Percentiles rank a stretch among this genome's conserved stretches.
These are phyloP conservation scores for Cottoperca gobio DNA, from an alignment of 2,797 vertebrate species.

Conservation along the genomic window DNA sequence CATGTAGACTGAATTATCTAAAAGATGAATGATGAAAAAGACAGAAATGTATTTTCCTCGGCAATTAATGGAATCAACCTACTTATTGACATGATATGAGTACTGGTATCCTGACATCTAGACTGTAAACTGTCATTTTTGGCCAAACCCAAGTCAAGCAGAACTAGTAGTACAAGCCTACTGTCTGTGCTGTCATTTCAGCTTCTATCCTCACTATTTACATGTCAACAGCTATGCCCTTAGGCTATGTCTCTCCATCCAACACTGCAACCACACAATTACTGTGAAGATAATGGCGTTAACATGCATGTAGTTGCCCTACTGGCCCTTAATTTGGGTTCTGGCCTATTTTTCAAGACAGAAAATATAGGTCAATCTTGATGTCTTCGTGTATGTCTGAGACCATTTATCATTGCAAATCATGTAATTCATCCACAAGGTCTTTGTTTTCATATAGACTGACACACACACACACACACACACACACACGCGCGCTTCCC, in stretches of 20 bases:
- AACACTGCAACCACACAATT: constrained; percentile 66
- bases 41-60: constrained; percentile 55
- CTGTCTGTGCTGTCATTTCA: constrained; percentile 79
- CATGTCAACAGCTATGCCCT: constrained; percentile 73
- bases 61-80: constrained; percentile 77
- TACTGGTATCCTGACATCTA: constrained; percentile 68
- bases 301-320: constrained; percentile 58
- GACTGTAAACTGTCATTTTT: constrained; percentile 66
- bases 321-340: constrained; percentile 80
- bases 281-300: constrained; percentile 75
- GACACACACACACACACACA: not conserved
- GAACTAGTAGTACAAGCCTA: constrained; percentile 44
- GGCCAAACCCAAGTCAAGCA: constrained; percentile 66
- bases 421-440: constrained; percentile 69
- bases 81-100: constrained; percentile 67
- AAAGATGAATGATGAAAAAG: constrained; percentile 58
- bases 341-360: constrained; percentile 80
- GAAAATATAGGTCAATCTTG: constrained; percentile 83
- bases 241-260: constrained; percentile 71
- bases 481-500: not conserved
- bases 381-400: constrained; percentile 75
- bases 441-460: constrained; percentile 73
- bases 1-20: constrained; percentile 39
- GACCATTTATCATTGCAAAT: constrained; percentile 77
- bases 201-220: constrained; percentile 72